Base-by-base conservation (phyloP, 2,888 invertebrate genomes). In the Tenodera sinensis region DNA sequence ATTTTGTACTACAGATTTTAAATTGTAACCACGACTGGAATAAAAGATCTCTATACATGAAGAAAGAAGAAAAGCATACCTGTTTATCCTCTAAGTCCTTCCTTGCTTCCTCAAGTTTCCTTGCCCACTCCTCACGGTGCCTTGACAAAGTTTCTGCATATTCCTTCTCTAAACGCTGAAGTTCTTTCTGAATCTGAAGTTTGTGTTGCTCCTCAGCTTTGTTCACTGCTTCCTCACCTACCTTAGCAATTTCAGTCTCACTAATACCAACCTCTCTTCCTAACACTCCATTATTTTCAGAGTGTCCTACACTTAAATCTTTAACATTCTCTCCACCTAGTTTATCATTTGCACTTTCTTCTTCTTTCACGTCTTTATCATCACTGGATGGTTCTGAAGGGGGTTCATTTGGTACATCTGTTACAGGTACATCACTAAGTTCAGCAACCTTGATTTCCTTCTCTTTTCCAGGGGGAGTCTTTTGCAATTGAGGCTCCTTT, bases 281-380 rank as follows among this genome's bases (percentile, higher is more conserved):
- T 71, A 71, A 71, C 54, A 71, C 54, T 71, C 25, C 54, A 14
- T 54, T 54, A 15, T 15, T 20, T 54, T 54, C 54, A 71, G 14
- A 15, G 15, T 6, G 54, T 71, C 25, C 54, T 71, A 25, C 8
- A 71, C 15, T 71, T 71, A 71, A 71, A 25, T 47, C 81, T 89
- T 83, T 81, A 28, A 81, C 82, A 83, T 3, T 25, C 42, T 15
- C 34, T 27, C 25, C 71, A 27, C 83, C 84, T 14, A 81, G 86
- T 84, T 91, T 89, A 91, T 93, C 92, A 91, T 93, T 93, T 34
- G 92, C 91, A 82, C 93, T 92, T 47, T 94, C 92, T 93, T 95
- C 94, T 92, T 95, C 93, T 92, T 95, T 93, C 34, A 94, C 88
- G 87, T 94, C 92, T 2, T 92, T 92, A 90, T 92, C 93, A 86